A percentile compares a stretch with the other conserved stretches of the same genome.
Conservation (phyloP, 2,797 vertebrate genomes). For the Gouania willdenowi region DNA sequence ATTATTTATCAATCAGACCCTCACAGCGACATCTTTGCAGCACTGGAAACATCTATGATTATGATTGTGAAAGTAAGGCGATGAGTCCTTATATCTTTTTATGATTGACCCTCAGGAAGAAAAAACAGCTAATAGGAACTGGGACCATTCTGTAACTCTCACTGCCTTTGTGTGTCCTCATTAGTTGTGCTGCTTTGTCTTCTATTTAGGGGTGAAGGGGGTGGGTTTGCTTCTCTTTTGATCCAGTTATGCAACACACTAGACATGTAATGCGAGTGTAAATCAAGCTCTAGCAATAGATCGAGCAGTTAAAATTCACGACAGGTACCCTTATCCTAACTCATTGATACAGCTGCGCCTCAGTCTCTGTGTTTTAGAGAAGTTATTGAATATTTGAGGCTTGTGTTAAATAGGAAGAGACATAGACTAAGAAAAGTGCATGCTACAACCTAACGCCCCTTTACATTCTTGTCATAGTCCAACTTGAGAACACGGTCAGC, state of each 20-base stretch:
- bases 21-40: conserved; percentile 5
- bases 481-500: conserved; percentile 32
- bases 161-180: conserved; percentile 66
- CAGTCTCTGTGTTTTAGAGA: conserved; percentile 32
- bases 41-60: conserved; percentile 3
- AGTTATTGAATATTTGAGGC: conserved; percentile 26
- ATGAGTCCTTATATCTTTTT: conserved; percentile 56
- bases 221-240: conserved; percentile 57
- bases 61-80: conserved; percentile 13
- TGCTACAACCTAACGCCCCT: conserved; percentile 56
- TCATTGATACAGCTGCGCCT: conserved; percentile 14
- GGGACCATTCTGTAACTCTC: conserved; percentile 62
- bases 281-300: conserved; percentile 48
- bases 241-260: conserved; percentile 67
- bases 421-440: conserved; percentile 33
- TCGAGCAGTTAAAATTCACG: conserved; percentile 13
- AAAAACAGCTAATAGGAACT: conserved; percentile 60
- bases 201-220: conserved; percentile 58
- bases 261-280: conserved; percentile 58
- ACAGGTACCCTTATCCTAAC: conserved; percentile 2
- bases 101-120: conserved; percentile 62
- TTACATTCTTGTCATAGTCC: conserved; percentile 73
- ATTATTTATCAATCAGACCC: conserved; percentile 8
- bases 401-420: conserved; percentile 32
- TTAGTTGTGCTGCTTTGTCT: conserved; percentile 53